Percentiles rank a stretch among this genome's conserved stretches.
Evolutionary conservation across 2,888 invertebrate genomes (phyloP).

Genomic region (Liposcelis brunnea): DNA sequence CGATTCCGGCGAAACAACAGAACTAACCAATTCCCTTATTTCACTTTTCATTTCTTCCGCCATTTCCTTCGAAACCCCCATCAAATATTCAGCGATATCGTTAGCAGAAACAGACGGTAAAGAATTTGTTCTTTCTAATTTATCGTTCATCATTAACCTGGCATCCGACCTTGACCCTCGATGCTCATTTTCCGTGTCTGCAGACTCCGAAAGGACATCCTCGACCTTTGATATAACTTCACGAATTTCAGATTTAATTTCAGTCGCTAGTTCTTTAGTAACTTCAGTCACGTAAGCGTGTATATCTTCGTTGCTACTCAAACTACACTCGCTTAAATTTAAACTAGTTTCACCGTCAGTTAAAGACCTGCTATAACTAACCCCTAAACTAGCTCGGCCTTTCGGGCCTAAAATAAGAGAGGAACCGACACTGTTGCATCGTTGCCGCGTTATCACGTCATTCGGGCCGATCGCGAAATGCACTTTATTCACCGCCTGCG

Average conservation of each 20-base stretch:
- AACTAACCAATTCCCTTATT: conserved; percentile 53
- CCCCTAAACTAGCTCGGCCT: conserved; percentile 43
- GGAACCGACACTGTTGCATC: conserved; percentile 51
- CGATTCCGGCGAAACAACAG: conserved; percentile 31
- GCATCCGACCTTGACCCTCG: conserved; percentile 17
- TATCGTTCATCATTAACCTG: conserved; percentile 33
- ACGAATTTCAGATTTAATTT: conserved; percentile 64
- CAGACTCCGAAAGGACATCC: no score
- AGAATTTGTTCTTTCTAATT: conserved; percentile 1
- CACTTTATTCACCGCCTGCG: conserved; percentile 16
- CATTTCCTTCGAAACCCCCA: conserved; percentile 62
- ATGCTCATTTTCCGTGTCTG: background rate
- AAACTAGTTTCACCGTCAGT: conserved; percentile 2
- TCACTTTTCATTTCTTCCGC: conserved; percentile 63
- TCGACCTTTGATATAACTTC: conserved; percentile 62
- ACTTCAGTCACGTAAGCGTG: conserved; percentile 61
- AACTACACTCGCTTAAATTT: background rate
- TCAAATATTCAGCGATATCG: conserved; percentile 58
- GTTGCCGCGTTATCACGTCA: conserved; percentile 14
- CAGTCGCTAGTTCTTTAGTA: conserved; percentile 59
- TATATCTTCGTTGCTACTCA: conserved; percentile 36
- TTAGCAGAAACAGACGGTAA: conserved; percentile 45
- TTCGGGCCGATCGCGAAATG: no score
- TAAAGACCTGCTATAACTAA: conserved; percentile 23
- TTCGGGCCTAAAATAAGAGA: conserved; percentile 35